Conservation (phyloP, 2,888 invertebrate species). For the Tetramorium bicarinatum region DNA sequence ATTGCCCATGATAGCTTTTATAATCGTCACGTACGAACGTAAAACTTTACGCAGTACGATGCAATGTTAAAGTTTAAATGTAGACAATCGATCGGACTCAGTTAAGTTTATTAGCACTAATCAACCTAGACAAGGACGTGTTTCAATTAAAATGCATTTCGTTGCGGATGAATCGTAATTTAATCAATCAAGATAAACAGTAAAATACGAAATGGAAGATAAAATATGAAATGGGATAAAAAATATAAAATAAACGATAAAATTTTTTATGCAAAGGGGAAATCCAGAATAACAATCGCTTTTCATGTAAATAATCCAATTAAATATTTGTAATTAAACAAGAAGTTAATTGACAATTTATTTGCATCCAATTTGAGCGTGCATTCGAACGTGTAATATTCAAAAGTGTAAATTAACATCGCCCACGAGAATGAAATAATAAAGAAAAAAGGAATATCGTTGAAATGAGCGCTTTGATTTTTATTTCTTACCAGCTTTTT, state of each 20-base stretch:
- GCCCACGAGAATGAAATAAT: neutral
- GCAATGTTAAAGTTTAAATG: neutral
- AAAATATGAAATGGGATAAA: neutral
- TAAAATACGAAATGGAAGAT: neutral
- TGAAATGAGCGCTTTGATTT: neutral
- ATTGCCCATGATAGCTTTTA: neutral
- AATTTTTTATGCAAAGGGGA: neutral
- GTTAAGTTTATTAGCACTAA: neutral
- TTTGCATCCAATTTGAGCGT: neutral
- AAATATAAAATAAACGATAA: neutral
- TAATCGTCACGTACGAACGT: neutral
- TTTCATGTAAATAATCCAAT: neutral
- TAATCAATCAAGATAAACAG: neutral
- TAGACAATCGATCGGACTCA: neutral
- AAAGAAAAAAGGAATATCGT: neutral
- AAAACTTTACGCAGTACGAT: neutral
- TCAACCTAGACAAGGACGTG: neutral
- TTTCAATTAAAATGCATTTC: neutral
- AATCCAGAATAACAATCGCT: neutral
- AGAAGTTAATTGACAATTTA: slow-evolving; percentile 19
- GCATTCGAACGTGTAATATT: neutral
- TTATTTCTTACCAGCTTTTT: neutral
- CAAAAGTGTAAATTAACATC: slow-evolving; percentile 1
- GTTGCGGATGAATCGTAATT: neutral
- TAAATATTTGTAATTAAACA: slow-evolving; percentile 10